Base-by-base conservation (phyloP, 2,888 invertebrate species). In the Yponomeuta plumbellus region DNA sequence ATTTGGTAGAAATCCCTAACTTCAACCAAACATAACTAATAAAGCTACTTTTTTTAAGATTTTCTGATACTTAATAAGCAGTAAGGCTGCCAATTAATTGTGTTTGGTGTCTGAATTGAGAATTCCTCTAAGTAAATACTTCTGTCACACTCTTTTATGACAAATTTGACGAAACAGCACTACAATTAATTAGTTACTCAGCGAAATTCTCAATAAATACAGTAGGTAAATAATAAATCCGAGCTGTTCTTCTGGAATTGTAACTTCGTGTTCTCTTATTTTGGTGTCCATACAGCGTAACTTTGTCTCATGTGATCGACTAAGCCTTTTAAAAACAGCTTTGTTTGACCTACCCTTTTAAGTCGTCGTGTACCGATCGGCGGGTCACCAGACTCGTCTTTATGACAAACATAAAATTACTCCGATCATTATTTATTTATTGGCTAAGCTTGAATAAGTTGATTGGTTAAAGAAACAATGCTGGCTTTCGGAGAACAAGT, bases 341-440 rank as follows among this genome's bases (percentile, higher is more conserved):
- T 52, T 13, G 17, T 17, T 13, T 52, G 44, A 52, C 44, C 44
- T 17, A 2, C 1, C 13, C 44, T 17, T 52, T 52, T 17, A 2
- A 17, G 13, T 3, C 13, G 4, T 52, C 44, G 13, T 17, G 44
- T 52, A 17, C 44, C 13, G 5, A 52, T 52, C 17, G 44, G 17
- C 17, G 44, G 44, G 17, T 52, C 44, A 52, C 44, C 44, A 52
- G 44, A 52, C 44, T 52, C 17, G 44, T 52, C 44, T 52, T 52
- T 52, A 52, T 17, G 44, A 52, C 17, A 17, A 13, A 52, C 44
- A 52, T 52, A 52, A 52, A 34, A 52, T 52, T 52, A 17, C 17
- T 52, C 44, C 44, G 44, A 52, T 52, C 44, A 52, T 52, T 52
- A 52, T 52, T 52, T 52, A 52, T 52, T 52, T 52, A 52, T 52